Base-by-base conservation (phyloP, 2,888 invertebrate species). In the Volucella zonaria region DNA sequence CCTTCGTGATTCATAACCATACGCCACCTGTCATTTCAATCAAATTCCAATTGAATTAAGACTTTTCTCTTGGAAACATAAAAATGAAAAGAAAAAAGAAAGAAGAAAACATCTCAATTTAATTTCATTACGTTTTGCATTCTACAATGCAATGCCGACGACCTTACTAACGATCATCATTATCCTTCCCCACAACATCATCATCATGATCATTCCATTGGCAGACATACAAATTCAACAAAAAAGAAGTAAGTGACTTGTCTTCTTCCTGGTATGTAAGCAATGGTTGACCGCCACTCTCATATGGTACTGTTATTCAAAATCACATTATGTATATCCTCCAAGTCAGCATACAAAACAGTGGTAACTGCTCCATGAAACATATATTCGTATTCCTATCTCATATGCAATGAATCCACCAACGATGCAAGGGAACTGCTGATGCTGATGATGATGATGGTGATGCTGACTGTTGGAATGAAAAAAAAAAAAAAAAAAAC, bases 231-330 rank as follows among this genome's bases (percentile, higher is more conserved):
- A 58, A 58, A 51, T 31, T 31, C 31, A 31, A 31, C 4, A 31
- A 31, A 31, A 31, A 31, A 31, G 6, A 31, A 31, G 31, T 31
- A 31, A 73, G n/a, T 70, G 43, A 61, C 64, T 23, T 56, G 80
- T 75, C 70, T 83, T 75, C 70, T 83, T 83, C 75, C 75, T 80
- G 68, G 83, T 82, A 51, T 68, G 52, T 54, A 67, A 51, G 49
- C 61, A 77, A 58, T 52, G 67, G 54, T 61, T 42, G 43, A 70
- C 64, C 77, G 56, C 15, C 38, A 47, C 45, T 78, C 18, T 51
- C 71, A 67, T 77, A 73, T 62, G 52, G 73, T 80, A 82, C 82
- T 73, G 79, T 82, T 82, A 82, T 79, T 79, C 79, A 82, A 78
- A 79, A 82, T 79, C 73, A 74, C 68, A 78, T 78, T 73, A 73